Evolutionary conservation across 2,797 vertebrate genomes (phyloP).

Genomic region (Rhinophrynus dorsalis): DNA sequence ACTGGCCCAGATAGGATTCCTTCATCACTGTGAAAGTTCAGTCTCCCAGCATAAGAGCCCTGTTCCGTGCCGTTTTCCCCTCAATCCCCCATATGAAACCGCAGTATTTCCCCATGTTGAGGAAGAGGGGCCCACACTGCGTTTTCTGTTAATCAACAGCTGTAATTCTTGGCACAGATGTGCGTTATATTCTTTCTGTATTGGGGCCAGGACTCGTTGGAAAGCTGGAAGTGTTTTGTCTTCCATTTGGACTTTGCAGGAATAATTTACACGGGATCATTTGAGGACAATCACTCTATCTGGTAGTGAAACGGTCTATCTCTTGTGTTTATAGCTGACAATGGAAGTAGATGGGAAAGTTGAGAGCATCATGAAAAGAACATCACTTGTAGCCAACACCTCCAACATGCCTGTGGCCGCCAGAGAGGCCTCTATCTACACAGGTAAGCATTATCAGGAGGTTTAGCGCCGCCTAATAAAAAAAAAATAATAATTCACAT

Average conservation of each 20-base stretch:
- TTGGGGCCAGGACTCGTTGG: background rate
- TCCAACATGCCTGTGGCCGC: slow-evolving; percentile 99
- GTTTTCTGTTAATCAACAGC: background rate
- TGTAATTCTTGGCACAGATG: slow-evolving; percentile 6
- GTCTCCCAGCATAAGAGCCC: background rate
- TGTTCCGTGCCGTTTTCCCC: background rate
- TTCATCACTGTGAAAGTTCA: background rate
- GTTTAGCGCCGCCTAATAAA: too few species aligned
- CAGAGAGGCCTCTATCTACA: slow-evolving; percentile 97
- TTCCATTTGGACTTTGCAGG: too few species aligned
- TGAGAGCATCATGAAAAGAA: slow-evolving; percentile 99
- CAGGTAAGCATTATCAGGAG: too few species aligned
- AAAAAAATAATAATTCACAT: too few species aligned
- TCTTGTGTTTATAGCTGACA: slow-evolving; percentile 80
- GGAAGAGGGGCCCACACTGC: background rate
- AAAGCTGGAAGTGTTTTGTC: background rate
- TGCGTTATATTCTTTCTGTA: background rate
- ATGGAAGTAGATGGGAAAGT: slow-evolving; percentile 96
- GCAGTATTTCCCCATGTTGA: too few species aligned
- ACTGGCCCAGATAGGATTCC: too few species aligned
- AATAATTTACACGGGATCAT: background rate
- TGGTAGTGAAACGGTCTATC: background rate
- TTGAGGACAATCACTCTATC: background rate
- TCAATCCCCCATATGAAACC: background rate
- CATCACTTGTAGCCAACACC: slow-evolving; percentile 94